Conservation (phyloP, 1,140 invertebrate genomes). For the Scaptomyza pallida region DNA sequence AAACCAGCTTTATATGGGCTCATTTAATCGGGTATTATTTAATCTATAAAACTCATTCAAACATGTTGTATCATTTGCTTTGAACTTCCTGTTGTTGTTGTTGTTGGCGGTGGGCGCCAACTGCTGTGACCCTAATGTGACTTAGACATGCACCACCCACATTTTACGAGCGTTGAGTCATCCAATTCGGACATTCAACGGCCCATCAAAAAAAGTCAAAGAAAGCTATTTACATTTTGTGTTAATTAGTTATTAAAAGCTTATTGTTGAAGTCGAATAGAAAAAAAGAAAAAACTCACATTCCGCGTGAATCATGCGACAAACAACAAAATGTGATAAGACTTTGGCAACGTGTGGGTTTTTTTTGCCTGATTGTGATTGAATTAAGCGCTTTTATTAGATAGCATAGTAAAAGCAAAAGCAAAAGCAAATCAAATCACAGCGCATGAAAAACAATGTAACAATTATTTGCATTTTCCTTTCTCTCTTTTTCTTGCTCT, state of each 20-base stretch:
- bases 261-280: constrained; percentile 34
- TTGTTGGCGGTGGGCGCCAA: constrained; percentile 54
- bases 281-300: constrained; percentile 5
- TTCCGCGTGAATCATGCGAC: constrained; percentile 53
- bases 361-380: constrained; percentile 1
- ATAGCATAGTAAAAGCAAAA: not conserved
- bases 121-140: constrained; percentile 70
- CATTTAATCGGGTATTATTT: constrained; percentile 32
- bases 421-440: too few relatives aligned
- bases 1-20: not conserved
- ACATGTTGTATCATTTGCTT: constrained; percentile 35
- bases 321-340: constrained; percentile 40
- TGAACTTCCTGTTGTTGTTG: constrained; percentile 61
- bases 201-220: constrained; percentile 36
- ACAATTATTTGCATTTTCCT: not conserved
- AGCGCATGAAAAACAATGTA: not conserved
- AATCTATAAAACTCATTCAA: constrained; percentile 47
- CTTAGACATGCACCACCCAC: constrained; percentile 62
- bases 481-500: not conserved
- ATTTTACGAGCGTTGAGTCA: constrained; percentile 62
- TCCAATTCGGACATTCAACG: constrained; percentile 19
- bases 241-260: constrained; percentile 66
- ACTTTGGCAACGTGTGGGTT: constrained; percentile 3
- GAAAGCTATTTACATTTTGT: constrained; percentile 55
- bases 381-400: constrained; percentile 5